These are phyloP conservation scores for Cancer borealis DNA, from an alignment of 2,888 invertebrate species.

Conservation along the genomic window DNA sequence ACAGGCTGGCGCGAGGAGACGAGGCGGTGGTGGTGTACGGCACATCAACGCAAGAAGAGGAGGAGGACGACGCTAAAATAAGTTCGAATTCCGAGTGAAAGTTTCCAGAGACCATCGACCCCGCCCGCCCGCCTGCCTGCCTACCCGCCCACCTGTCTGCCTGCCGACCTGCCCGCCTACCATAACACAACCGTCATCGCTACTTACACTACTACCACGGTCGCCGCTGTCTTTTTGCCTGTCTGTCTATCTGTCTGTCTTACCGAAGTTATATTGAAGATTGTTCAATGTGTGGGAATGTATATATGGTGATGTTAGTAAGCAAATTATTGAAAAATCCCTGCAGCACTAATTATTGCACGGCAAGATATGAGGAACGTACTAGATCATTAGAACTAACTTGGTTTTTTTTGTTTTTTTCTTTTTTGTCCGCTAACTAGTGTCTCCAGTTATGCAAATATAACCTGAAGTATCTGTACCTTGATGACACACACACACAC, in stretches of 20 bases:
- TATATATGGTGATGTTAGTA: not conserved
- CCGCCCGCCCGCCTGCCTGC: not conserved
- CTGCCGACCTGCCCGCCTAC: not conserved
- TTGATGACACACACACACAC: no score
- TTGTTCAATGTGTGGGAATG: not conserved
- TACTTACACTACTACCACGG: not conserved
- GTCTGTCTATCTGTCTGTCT: no score
- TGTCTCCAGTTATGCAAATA: no score
- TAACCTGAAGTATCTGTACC: no score
- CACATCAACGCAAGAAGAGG: not conserved
- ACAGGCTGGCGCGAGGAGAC: not conserved
- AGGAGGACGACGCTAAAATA: constrained; percentile 18
- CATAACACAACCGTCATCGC: not conserved
- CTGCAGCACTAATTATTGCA: no score
- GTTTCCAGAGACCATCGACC: constrained; percentile 12
- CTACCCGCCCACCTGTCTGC: not conserved
- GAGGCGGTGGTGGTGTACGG: not conserved
- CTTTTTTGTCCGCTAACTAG: no score
- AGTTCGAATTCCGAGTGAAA: constrained; percentile 1
- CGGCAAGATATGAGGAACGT: no score
- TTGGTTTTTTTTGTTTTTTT: no score
- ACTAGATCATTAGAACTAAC: no score
- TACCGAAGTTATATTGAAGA: not conserved
- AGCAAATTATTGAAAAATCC: no score
- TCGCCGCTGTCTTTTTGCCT: no score